Percentiles rank a stretch among this genome's conserved stretches.
Evolutionary conservation across 1,140 invertebrate species (phyloP).

Genomic region (Ectropis grisescens): DNA sequence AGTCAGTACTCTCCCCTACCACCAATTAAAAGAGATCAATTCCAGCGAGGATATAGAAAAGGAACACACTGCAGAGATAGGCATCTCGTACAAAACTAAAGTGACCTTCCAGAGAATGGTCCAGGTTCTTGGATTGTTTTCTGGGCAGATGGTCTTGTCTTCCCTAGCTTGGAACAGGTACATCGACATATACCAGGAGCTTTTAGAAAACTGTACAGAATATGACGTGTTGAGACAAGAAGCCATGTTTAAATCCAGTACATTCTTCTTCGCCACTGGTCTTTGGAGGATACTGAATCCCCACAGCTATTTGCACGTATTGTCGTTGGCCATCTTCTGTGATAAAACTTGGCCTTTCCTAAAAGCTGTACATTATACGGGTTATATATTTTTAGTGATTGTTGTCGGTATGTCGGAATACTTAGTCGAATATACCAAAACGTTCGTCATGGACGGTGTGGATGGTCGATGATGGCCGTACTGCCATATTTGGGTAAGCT

Average conservation of each 20-base stretch:
- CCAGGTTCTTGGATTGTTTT: conserved; percentile 76
- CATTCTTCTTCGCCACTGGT: conserved; percentile 81
- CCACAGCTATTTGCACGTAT: conserved; percentile 81
- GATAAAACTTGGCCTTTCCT: conserved; percentile 84
- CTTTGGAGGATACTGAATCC: conserved; percentile 86
- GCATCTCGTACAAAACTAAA: conserved; percentile 76
- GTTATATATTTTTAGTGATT: too few relatives aligned
- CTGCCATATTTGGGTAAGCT: too few relatives aligned
- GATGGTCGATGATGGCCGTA: conserved; percentile 15
- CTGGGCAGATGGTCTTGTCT: conserved; percentile 78
- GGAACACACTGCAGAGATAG: conserved; percentile 66
- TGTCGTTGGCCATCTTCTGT: conserved; percentile 83
- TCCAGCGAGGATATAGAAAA: conserved; percentile 60
- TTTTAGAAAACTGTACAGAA: conserved; percentile 76
- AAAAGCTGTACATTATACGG: conserved; percentile 74
- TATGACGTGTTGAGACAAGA: conserved; percentile 70
- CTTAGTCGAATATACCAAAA: conserved; percentile 31
- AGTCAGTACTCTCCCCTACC: conserved; percentile 55
- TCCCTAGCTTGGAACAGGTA: conserved; percentile 86
- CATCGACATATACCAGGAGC: conserved; percentile 81
- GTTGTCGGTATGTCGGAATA: conserved; percentile 42
- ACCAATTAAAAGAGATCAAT: conserved; percentile 62
- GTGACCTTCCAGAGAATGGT: conserved; percentile 74
- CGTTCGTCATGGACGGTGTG: conserved; percentile 23
- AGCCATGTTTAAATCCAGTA: conserved; percentile 72